These are phyloP conservation scores for Dendrocopos noguchii DNA, from an alignment of 2,113 vertebrate species.

Conservation along the genomic window DNA sequence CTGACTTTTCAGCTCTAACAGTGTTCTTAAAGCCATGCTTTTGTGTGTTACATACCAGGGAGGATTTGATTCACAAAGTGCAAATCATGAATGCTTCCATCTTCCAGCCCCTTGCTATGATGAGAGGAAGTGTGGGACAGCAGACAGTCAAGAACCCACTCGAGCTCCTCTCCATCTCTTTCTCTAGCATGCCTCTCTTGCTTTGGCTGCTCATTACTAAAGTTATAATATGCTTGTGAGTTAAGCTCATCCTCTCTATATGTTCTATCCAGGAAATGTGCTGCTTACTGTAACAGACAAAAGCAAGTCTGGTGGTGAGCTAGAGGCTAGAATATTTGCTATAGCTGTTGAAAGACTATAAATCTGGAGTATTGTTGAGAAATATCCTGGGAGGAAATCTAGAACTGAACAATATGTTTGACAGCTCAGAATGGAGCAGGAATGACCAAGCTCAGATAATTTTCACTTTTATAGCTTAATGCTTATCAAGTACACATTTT, in stretches of 20 bases:
- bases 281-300: neutral
- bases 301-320: neutral
- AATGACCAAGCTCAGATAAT: neutral
- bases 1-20: neutral
- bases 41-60: fast-evolving
- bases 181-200: neutral
- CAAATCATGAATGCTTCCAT: neutral
- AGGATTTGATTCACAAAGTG: neutral
- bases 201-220: neutral
- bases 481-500: neutral
- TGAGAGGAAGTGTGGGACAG: neutral
- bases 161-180: neutral
- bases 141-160: neutral
- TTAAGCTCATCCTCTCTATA: neutral
- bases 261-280: neutral
- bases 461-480: neutral
- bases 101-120: neutral
- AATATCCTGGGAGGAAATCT: neutral
- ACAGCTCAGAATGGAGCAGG: neutral
- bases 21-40: neutral
- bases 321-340: neutral
- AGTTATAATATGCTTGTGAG: neutral
- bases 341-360: neutral
- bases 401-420: neutral
- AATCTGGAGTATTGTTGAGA: neutral